Evolutionary conservation across 1,140 invertebrate genomes (phyloP), one percentile per base, ranked within the genome.

Genomic region (Euura saliciscinereae): DNA sequence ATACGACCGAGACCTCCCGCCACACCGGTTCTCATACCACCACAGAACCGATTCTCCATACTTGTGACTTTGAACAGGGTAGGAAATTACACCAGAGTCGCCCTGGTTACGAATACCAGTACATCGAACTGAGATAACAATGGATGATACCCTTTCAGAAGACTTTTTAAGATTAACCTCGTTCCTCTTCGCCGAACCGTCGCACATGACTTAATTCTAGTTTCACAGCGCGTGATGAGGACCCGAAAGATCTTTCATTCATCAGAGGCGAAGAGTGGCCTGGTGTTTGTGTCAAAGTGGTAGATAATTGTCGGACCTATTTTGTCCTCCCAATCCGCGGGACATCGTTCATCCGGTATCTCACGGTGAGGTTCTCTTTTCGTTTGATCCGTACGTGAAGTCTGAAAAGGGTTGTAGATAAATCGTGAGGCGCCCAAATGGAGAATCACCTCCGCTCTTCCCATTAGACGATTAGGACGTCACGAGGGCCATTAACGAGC

Each of bases 211-310:
- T 28, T 28, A 28, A 28, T 28, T 28, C 28, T 28, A 28, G 28
- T 28, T 64, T 8, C 51, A 7, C 7, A 64, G n/a, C 51, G n/a
- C n/a, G n/a, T n/a, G n/a, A n/a, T 64, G 51, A n/a, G 7, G n/a
- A n/a, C 51, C 51, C 51, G n/a, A 64, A n/a, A 7, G 7, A 64
- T 71, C 68, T n/a, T n/a, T 68, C 71, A 66, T 68, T 76, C 74
- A 73, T 71, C 71, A 74, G 71, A 73, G 72, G 44, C 68, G 59
- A 70, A 65, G 66, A 45, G 43, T 28, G 2, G 4, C 11, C 43
- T 70, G 43, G 28, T 70, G n/a, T 68, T 28, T 28, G 28, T 28
- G 28, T 28, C 28, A 28, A 28, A 28, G 28, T 28, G 28, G 28
- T 28, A 28, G 28, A 28, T 28, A 28, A 28, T n/a, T 8, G 51